These are phyloP conservation scores for Camponotus fellah DNA, from an alignment of 2,888 invertebrate species.

Conservation along the genomic window DNA sequence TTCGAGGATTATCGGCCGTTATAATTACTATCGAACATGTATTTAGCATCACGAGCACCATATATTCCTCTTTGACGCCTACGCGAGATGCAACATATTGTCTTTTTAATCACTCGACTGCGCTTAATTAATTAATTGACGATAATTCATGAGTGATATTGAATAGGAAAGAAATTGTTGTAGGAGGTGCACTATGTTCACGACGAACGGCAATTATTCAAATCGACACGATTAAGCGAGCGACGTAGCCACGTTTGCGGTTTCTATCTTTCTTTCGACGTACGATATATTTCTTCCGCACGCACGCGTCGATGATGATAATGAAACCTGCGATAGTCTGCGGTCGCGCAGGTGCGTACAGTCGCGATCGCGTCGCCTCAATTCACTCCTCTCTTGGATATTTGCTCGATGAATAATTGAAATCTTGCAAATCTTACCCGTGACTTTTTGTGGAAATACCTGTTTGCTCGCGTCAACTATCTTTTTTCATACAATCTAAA, in stretches of 20 bases:
- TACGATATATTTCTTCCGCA: conserved; percentile 53
- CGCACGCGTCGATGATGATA: conserved; percentile 35
- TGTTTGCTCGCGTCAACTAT: background rate
- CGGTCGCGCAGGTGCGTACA: conserved; percentile 44
- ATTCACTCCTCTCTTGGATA: background rate
- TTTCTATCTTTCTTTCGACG: conserved; percentile 48
- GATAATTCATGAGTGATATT: background rate
- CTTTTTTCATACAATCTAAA: background rate
- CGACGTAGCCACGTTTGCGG: conserved; percentile 50
- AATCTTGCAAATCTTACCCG: background rate
- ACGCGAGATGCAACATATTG: background rate
- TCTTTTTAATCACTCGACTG: background rate
- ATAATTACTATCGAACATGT: background rate
- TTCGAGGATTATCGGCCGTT: background rate
- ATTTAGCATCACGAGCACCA: background rate
- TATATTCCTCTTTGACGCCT: background rate
- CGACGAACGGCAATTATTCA: background rate
- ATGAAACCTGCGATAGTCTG: conserved; percentile 38
- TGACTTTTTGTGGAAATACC: background rate
- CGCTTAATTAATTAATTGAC: background rate
- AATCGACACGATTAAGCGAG: background rate
- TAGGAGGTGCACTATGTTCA: background rate
- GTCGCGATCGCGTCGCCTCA: background rate
- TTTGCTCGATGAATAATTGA: background rate
- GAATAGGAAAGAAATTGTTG: conserved; percentile 22